Base-by-base conservation (phyloP, 1,140 invertebrate genomes). In the Hyposmocoma kahamanoa region DNA sequence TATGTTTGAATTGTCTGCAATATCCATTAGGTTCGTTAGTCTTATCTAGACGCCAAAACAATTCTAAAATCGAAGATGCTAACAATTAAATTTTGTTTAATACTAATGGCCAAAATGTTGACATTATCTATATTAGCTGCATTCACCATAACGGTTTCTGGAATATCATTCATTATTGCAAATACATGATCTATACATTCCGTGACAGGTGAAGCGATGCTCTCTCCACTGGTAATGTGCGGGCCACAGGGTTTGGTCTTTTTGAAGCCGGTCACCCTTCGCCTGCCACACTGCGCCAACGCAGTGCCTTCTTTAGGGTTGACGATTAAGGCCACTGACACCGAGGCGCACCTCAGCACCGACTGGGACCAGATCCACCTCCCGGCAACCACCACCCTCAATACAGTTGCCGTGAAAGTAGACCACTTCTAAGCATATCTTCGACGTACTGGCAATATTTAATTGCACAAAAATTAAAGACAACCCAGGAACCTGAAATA, bases 151-250 rank as follows among this genome's bases (percentile, higher is more conserved):
- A 3, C 8, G 4, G 5, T n/a, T n/a, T n/a, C 9, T n/a, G 5
- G 8, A 34, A 4, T 13, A 8, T 13, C 32, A 13, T 13, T 13
- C 8, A 9, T 34, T 10, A 11, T 32, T 8, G 8, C 38, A 39
- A 28, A 41, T 6, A 30, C 18, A 36, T 38, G 8, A 56, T 50
- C 17, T 21, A 8, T 42, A 9, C 5, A 45, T 49, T 52, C 22
- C 15, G 8, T 18, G 22, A 38, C 64, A 97, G 96, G 96, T 91
- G 96, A 97, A 90, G 94, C 94, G 30, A 90, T 97, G 85, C 88
- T 97, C 42, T 96, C 95, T 68, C 97, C 97, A 34, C 88, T 98
- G 57, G 95, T 98, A 59, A 96, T 98, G 93, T 98, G 96, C 88
- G 97, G 97, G 42, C 97, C 97, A 9, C 94, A 96, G 87, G 96